phyloP scores from a whole-genome alignment of 2,888 invertebrate genomes.

The Ichneumon xanthorius region DNA sequence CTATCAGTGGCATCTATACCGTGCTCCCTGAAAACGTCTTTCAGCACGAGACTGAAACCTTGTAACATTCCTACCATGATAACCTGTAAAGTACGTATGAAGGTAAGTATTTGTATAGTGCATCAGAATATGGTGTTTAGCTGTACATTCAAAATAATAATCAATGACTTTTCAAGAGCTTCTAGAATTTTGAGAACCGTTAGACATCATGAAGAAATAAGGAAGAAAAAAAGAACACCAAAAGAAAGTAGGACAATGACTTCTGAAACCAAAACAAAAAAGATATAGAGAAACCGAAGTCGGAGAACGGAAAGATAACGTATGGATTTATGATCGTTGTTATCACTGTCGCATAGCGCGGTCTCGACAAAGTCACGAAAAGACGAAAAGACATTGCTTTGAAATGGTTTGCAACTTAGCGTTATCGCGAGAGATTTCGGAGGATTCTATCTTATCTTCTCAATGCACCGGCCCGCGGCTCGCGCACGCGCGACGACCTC shows the following conservation, averaged over 20 bases:
- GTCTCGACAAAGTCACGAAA: conserved; percentile 19
- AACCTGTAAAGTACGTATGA: conserved; percentile 78
- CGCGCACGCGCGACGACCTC: conserved; percentile 22
- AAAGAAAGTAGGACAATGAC: conserved; percentile 15
- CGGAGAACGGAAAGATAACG: not conserved
- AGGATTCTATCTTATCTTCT: conserved; percentile 36
- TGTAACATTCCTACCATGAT: conserved; percentile 87
- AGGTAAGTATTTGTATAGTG: not conserved
- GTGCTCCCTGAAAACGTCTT: conserved; percentile 87
- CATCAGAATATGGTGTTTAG: not conserved
- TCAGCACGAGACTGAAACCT: conserved; percentile 89
- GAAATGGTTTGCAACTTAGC: conserved; percentile 2
- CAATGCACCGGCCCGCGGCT: not conserved
- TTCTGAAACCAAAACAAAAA: not conserved
- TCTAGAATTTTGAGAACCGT: not conserved
- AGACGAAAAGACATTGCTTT: not conserved
- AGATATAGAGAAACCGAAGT: conserved; percentile 1
- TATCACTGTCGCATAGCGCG: conserved; percentile 20
- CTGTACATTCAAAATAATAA: not conserved
- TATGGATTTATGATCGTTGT: conserved; percentile 34
- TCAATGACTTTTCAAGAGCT: not conserved
- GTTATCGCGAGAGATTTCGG: conserved; percentile 44
- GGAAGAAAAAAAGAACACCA: conserved; percentile 1
- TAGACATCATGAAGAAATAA: not conserved
- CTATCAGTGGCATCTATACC: conserved; percentile 88